These are phyloP conservation scores for Orchestia grillus DNA, from an alignment of 1,140 invertebrate genomes.

Conservation along the genomic window DNA sequence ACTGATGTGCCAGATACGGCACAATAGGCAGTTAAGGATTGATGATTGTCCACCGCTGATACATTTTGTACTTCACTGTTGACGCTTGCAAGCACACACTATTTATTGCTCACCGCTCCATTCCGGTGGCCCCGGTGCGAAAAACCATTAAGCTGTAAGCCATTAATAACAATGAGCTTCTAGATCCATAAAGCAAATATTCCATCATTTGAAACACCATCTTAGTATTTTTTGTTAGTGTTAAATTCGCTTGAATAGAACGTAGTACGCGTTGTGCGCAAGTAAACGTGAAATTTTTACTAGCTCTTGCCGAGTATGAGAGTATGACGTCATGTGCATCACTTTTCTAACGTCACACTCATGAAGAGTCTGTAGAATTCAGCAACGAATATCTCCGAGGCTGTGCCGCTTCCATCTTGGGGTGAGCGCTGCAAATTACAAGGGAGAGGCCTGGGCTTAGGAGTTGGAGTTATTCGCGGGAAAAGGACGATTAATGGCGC, in stretches of 20 bases:
- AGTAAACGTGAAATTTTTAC: neutral
- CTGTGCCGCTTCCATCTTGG: neutral
- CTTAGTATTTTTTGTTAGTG: neutral
- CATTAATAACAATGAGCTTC: neutral
- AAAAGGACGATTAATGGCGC: neutral
- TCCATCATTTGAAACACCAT: neutral
- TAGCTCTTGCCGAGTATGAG: neutral
- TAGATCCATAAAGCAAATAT: neutral
- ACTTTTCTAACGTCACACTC: neutral
- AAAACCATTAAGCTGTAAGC: neutral
- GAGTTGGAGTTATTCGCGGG: neutral
- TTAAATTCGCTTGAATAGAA: neutral
- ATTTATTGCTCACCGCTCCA: neutral
- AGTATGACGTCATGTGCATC: neutral
- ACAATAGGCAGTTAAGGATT: too few relatives aligned
- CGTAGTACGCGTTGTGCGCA: neutral
- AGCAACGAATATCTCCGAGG: neutral
- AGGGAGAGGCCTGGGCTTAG: too few relatives aligned
- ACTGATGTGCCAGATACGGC: too few relatives aligned
- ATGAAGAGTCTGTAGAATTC: neutral
- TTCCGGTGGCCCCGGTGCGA: neutral
- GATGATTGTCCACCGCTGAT: neutral
- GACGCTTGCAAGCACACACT: neutral
- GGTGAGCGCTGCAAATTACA: too few relatives aligned
- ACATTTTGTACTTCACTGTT: conserved; percentile 41